phyloP scores from a whole-genome alignment of 2,113 vertebrate genomes.

The Pao palembangensis region DNA sequence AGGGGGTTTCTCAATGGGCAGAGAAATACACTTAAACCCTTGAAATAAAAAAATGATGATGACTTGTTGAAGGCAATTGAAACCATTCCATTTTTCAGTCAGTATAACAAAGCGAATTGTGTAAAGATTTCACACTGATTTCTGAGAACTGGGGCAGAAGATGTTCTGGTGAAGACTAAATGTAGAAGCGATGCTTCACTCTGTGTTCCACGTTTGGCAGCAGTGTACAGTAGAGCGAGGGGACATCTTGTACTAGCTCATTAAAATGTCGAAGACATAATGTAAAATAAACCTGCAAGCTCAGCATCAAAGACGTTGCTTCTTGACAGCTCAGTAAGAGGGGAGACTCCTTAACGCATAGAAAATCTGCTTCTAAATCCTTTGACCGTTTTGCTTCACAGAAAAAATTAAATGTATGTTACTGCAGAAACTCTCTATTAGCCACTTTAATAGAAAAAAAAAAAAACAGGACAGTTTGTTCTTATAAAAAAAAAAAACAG shows the following conservation, averaged over 20 bases:
- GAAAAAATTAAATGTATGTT: neutral
- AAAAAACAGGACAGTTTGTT: conserved; percentile 24
- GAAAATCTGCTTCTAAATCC: conserved; percentile 15
- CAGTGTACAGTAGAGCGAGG: conserved; percentile 52
- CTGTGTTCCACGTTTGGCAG: conserved; percentile 30
- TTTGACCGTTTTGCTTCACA: too few species aligned
- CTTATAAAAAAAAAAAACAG: neutral
- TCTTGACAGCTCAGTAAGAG: conserved; percentile 59
- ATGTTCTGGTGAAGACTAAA: neutral
- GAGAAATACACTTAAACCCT: too few species aligned
- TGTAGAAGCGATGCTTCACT: neutral
- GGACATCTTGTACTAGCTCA: conserved; percentile 50
- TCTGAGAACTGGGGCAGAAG: too few species aligned
- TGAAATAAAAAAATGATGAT: too few species aligned
- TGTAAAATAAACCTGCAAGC: conserved; percentile 51
- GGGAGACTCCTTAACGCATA: conserved; percentile 33
- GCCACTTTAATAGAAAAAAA: conserved; percentile 7
- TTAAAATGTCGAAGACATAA: conserved; percentile 63
- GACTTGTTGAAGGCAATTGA: too few species aligned
- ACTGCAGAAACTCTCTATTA: neutral
- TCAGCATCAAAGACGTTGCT: conserved; percentile 47
- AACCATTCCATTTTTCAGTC: too few species aligned
- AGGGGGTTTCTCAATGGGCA: too few species aligned
- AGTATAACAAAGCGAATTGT: too few species aligned
- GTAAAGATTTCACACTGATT: too few species aligned